phyloP scores from a whole-genome alignment of 1,140 invertebrate species.

The Drosophila albomicans region DNA sequence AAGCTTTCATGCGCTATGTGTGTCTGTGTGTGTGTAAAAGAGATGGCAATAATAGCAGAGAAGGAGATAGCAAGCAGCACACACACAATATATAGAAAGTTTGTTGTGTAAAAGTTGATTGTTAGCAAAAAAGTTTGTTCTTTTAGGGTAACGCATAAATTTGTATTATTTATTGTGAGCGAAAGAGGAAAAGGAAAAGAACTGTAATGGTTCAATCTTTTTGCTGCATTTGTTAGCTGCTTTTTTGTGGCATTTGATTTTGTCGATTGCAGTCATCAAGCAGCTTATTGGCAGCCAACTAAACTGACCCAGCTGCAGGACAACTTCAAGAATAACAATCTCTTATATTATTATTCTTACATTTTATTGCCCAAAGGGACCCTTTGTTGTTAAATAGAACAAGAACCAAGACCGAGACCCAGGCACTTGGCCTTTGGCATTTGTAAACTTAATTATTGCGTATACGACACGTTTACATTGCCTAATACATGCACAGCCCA shows the following conservation, averaged over 20 bases:
- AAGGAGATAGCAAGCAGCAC: conserved; percentile 19
- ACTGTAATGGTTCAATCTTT: not conserved
- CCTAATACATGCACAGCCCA: not conserved
- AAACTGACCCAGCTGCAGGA: not conserved
- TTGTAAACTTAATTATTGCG: conserved; percentile 43
- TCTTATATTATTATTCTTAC: conserved; percentile 3
- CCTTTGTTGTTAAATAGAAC: conserved; percentile 27
- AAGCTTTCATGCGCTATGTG: conserved; percentile 3
- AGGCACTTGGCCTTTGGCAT: conserved; percentile 25
- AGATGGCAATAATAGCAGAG: not conserved
- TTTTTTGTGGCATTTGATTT: conserved; percentile 38
- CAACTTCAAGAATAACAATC: no score
- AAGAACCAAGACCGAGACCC: not conserved
- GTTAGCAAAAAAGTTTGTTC: conserved; percentile 41
- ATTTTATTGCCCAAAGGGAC: conserved; percentile 23
- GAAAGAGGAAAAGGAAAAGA: not conserved
- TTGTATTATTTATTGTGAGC: conserved; percentile 44
- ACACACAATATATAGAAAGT: conserved; percentile 27
- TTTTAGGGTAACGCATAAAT: conserved; percentile 52
- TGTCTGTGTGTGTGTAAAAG: not conserved
- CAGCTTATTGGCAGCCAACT: not conserved
- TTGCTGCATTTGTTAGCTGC: not conserved
- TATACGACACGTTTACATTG: conserved; percentile 40
- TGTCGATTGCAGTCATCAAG: not conserved
- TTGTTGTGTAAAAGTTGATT: conserved; percentile 52